Evolutionary conservation across 2,797 vertebrate genomes (phyloP), one percentile per base, ranked within the genome.

Genomic region (Jordanella pulchra): DNA sequence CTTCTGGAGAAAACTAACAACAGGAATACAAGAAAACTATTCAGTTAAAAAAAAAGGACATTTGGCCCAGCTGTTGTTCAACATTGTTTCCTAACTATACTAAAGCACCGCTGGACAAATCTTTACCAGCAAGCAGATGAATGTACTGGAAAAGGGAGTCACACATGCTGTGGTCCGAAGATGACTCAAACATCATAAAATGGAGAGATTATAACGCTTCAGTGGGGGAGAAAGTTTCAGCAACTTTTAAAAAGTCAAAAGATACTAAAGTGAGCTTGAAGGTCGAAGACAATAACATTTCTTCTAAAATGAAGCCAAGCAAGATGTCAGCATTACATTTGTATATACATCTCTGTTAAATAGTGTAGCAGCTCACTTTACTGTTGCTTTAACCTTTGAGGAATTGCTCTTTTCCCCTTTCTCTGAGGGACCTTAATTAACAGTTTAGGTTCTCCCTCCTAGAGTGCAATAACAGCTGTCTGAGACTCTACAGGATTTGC

Each of bases 131-230:
- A 87, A 67, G 53, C 78, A 86, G 75, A 84, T 86, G 78, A 63
- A 80, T 84, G 56, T 87, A 83, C 82, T 83, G 82, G 89, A 84
- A 89, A 89, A 79, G 66, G 69, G 76, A 88, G 79, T 72, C 73
- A 72, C 63, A 85, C 71, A 47, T 75, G 70, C 65, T 69, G 70
- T 78, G 70, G 73, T 78, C 70, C 54, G 81, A 76, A 53, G 66
- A 87, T 86, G 77, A 89, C 78, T 91, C 77, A 91, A 79, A 68
- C 55, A 66, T 17, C 71, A 73, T 84, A 81, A 76, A 75, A 56
- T 72, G 42, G 61, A 56, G 14, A 55, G 69, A 69, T 89, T 71
- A 80, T n/a, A 76, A 77, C 76, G 64, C 54, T 58, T 11, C 30
- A 70, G 67, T 69, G 71, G 82, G 18, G 28, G 47, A 55, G 27